Conservation (phyloP, 1,140 invertebrate species). For the Atta colombica region DNA sequence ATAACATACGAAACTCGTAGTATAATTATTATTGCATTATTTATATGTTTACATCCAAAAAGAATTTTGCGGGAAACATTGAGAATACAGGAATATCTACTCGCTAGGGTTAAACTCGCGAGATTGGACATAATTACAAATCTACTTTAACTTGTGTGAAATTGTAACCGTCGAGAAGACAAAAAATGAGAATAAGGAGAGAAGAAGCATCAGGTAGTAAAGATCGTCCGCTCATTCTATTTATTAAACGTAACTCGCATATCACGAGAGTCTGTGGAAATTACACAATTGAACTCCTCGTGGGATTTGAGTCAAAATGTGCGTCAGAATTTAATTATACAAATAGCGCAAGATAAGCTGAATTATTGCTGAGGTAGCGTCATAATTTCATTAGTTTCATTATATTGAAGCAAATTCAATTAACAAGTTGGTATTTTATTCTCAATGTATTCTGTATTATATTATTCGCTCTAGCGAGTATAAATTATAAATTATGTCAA, state of each 20-base stretch:
- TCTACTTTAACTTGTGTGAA: slow-evolving; percentile 49
- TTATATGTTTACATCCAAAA: background rate
- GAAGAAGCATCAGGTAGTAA: background rate
- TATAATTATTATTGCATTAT: slow-evolving; percentile 9
- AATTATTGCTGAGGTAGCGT: background rate
- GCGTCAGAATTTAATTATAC: slow-evolving; percentile 45
- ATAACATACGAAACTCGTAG: background rate
- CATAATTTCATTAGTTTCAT: slow-evolving; percentile 5
- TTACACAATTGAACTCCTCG: background rate
- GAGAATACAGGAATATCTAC: background rate
- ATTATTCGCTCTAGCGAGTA: background rate
- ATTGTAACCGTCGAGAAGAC: slow-evolving; percentile 3
- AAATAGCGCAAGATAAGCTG: slow-evolving; percentile 6
- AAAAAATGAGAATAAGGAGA: background rate
- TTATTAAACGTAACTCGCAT: slow-evolving; percentile 50
- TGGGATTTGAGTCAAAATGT: slow-evolving; percentile 41
- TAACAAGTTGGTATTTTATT: background rate
- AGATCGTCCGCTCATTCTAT: slow-evolving; percentile 26
- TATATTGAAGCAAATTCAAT: slow-evolving; percentile 10
- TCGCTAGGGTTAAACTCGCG: background rate
- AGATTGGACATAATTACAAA: slow-evolving; percentile 39
- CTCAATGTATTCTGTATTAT: background rate
- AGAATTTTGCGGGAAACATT: background rate
- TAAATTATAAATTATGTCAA: slow-evolving; percentile 1
- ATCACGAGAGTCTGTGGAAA: slow-evolving; percentile 23